A percentile compares a stretch with the other conserved stretches of the same genome.
Evolutionary conservation across 2,797 vertebrate genomes (phyloP).

Genomic region (Cryptoprocta ferox): DNA sequence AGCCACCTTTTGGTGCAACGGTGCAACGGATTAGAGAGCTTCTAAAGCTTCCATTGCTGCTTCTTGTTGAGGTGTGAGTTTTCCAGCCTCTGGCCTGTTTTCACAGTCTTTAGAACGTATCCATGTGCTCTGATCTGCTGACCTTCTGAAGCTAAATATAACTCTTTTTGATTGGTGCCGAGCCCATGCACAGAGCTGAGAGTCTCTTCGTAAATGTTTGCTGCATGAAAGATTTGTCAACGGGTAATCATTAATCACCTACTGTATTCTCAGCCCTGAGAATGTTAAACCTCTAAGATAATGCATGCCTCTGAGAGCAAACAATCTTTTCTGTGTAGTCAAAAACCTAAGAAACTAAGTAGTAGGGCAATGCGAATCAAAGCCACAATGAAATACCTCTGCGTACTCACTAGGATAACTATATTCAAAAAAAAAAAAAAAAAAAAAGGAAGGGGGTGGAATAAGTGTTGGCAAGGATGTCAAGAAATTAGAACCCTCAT

Average conservation of each 20-base stretch:
- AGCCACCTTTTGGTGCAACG: neutral
- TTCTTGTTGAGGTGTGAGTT: neutral
- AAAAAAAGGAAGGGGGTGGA: neutral
- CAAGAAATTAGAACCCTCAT: neutral
- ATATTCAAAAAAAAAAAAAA: neutral
- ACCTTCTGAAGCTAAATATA: conserved; percentile 50
- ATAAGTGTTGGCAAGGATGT: neutral
- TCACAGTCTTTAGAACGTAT: neutral
- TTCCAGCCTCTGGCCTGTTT: neutral
- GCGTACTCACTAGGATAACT: neutral
- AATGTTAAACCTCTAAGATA: neutral
- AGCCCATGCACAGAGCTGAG: neutral
- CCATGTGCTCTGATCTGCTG: neutral
- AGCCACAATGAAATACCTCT: neutral
- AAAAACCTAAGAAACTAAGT: neutral
- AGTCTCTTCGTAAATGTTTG: neutral
- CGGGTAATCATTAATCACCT: neutral
- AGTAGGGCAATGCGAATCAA: neutral
- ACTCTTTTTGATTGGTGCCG: neutral
- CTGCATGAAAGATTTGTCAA: neutral
- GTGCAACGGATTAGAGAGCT: neutral
- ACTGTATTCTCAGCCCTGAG: conserved; percentile 1
- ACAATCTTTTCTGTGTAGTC: neutral
- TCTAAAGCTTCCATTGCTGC: neutral
- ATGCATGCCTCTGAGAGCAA: neutral